A percentile compares a stretch with the other conserved stretches of the same genome.
Evolutionary conservation across 2,797 vertebrate genomes (phyloP).

Genomic region (Pseudocheirus occidentalis): DNA sequence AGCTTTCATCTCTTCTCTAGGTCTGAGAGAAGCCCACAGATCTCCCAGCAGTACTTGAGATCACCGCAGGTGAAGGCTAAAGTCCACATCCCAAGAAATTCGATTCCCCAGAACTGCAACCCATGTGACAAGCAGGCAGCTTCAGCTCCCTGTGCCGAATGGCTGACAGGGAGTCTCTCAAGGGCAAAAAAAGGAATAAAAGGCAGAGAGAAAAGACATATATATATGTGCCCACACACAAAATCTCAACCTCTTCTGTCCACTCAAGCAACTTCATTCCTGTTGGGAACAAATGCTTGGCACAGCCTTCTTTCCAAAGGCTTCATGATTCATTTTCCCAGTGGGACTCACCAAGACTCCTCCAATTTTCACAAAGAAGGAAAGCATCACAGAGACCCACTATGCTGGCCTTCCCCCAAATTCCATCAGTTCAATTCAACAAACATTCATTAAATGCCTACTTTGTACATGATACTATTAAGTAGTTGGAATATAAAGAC

Average conservation of each 20-base stretch:
- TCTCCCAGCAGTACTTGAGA: not conserved
- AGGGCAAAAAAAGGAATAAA: not conserved
- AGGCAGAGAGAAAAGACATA: not conserved
- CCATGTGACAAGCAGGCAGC: not conserved
- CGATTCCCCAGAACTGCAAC: not conserved
- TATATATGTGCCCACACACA: not conserved
- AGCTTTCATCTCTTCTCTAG: not conserved
- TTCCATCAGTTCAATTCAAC: not conserved
- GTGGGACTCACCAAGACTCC: not conserved
- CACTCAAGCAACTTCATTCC: not conserved
- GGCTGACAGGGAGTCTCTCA: not conserved
- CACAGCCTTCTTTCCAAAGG: not conserved
- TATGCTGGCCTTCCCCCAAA: not conserved
- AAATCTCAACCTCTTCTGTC: not conserved
- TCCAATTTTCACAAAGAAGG: not conserved
- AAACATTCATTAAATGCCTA: not conserved
- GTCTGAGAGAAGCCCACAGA: not conserved
- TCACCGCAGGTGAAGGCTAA: not conserved
- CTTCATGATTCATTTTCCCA: not conserved
- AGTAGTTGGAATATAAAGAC: not conserved
- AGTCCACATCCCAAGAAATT: not conserved
- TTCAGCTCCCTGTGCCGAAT: not conserved
- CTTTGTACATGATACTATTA: not conserved
- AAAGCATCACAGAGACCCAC: not conserved
- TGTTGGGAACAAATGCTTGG: not conserved